These are phyloP conservation scores for Apocheima hispidaria DNA, from an alignment of 2,888 invertebrate genomes.

Conservation along the genomic window DNA sequence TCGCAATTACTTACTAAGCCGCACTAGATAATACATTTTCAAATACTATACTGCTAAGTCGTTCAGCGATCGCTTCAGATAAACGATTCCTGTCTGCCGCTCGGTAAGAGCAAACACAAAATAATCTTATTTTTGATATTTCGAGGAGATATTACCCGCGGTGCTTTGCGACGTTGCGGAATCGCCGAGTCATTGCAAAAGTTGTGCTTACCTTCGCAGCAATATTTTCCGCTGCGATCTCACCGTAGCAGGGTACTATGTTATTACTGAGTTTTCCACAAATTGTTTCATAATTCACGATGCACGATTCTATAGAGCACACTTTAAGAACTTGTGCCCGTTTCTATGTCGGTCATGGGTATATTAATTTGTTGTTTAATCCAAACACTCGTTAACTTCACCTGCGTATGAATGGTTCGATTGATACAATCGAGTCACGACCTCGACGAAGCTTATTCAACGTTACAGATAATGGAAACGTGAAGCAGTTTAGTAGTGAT, in stretches of 20 bases:
- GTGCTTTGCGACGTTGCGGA: slow-evolving; percentile 61
- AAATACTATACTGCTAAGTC: slow-evolving; percentile 40
- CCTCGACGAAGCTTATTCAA: slow-evolving; percentile 36
- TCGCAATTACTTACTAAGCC: slow-evolving; percentile 58
- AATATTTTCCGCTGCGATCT: slow-evolving; percentile 68
- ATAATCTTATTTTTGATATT: slow-evolving; percentile 73
- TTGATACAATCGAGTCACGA: slow-evolving; percentile 43
- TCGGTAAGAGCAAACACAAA: slow-evolving; percentile 62
- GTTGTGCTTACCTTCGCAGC: slow-evolving; percentile 67
- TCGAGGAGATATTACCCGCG: slow-evolving; percentile 62
- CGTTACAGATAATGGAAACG: slow-evolving; percentile 35
- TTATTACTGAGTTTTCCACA: slow-evolving; percentile 53
- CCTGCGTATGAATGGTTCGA: slow-evolving; percentile 24
- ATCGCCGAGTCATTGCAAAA: slow-evolving; percentile 73
- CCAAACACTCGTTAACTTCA: slow-evolving; percentile 22
- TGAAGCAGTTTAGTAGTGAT: slow-evolving; percentile 36
- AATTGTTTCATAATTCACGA: slow-evolving; percentile 33
- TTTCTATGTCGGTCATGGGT: slow-evolving; percentile 44
- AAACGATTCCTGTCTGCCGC: slow-evolving; percentile 53
- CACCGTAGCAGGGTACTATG: slow-evolving; percentile 54
- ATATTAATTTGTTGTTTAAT: slow-evolving; percentile 24
- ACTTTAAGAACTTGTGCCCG: slow-evolving; percentile 20
- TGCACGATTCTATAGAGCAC: slow-evolving; percentile 19
- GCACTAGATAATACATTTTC: slow-evolving; percentile 47
- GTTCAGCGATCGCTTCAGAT: slow-evolving; percentile 50